These are phyloP conservation scores for Gorsachius goisagi DNA, from an alignment of 2,113 vertebrate genomes.

Conservation along the genomic window DNA sequence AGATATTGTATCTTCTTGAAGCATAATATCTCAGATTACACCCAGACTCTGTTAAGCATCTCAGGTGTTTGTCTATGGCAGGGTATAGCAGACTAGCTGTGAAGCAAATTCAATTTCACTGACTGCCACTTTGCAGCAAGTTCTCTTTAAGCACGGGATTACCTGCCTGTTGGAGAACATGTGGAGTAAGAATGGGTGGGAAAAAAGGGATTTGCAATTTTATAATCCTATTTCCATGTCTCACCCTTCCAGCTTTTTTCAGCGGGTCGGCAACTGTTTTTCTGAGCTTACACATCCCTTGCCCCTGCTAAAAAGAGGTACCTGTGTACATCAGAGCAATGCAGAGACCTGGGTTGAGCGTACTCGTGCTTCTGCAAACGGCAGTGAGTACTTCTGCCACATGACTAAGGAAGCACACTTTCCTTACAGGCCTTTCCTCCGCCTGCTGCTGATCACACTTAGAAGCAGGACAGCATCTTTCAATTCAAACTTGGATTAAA, in stretches of 20 bases:
- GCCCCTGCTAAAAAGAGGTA: not conserved
- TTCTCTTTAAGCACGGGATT: not conserved
- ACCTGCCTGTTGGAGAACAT: not conserved
- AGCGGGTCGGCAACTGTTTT: not conserved
- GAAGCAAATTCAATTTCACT: not conserved
- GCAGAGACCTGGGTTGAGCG: not conserved
- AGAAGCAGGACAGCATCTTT: not conserved
- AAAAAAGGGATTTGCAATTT: not conserved
- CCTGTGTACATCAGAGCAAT: not conserved
- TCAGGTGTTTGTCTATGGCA: not conserved
- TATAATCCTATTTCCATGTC: not conserved
- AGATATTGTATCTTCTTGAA: not conserved
- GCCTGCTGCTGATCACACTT: not conserved
- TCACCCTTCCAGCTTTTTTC: not conserved
- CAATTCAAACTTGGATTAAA: not conserved
- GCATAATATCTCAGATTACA: not conserved
- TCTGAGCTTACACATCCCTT: not conserved
- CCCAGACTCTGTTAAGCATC: not conserved
- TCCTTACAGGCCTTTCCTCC: not conserved
- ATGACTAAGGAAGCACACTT: no score
- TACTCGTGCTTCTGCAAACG: not conserved
- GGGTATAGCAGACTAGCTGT: not conserved
- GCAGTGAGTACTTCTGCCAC: not conserved
- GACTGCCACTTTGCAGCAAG: not conserved
- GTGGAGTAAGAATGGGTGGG: not conserved